Base-by-base conservation (phyloP, 1,140 invertebrate species). In the Scaptomyza montana region DNA sequence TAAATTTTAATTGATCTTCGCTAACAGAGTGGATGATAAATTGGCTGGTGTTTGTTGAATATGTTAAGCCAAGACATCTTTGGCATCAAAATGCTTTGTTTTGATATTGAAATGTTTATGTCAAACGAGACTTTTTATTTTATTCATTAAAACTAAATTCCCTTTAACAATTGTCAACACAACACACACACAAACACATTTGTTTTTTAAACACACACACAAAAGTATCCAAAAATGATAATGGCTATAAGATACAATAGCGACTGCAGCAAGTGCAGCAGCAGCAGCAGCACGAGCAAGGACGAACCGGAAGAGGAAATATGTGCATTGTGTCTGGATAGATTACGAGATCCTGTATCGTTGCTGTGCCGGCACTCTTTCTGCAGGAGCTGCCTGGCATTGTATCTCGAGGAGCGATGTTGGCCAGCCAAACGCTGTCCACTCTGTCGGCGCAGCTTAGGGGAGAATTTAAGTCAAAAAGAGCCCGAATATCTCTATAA, bases 391-490 rank as follows among this genome's bases (percentile, higher is more conserved):
- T 89, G 82, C 28, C 39, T 87, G 41, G 33, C 13, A 5, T 7
- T 51, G 4, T 82, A 79, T 21, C 43, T 36, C 5, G 78, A 87
- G 57, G 75, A 57, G 0, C 60, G 78, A n/a, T n/a, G 7, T 7
- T 86, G 81, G 81, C 41, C 33, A 51, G 81, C 81, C 16, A 54
- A 68, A 0, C 39, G 57, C 1, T 86, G 81, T 53, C 82, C 81
- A 8, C 39, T 86, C 13, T 86, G 81, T 25, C 70, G 81, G 0
- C 47, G 74, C 45, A 46, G 30, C 33, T 45, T 84, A 60, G 9
- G 21, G 1, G n/a, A 7, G 2, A 4, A 2, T 3, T 25, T 16
- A 3, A 10, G 12, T 3, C 16, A 16, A 7, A 6, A 45, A 6
- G n/a, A 6, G 3, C n/a, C 9, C 6, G 25, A 10, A 2, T 9